Percentiles rank a stretch among this genome's conserved stretches.
Conservation (phyloP, 1,140 invertebrate species). For the Heliothis virescens region DNA sequence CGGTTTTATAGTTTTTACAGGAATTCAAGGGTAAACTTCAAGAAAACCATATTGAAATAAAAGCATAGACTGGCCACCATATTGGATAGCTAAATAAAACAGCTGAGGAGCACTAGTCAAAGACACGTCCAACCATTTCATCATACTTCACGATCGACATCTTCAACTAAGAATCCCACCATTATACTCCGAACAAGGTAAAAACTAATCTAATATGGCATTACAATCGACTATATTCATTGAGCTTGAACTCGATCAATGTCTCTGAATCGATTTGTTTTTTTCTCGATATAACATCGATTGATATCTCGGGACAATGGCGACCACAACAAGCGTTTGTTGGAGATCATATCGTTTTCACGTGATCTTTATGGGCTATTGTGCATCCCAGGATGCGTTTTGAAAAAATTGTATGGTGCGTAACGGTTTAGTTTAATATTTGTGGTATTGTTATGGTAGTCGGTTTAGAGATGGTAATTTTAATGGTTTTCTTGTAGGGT, state of each 20-base stretch:
- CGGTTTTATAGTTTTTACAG: too few relatives aligned
- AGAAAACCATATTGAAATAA: too few relatives aligned
- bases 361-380: slow-evolving; percentile 66
- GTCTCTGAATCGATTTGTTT: slow-evolving; percentile 58
- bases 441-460: slow-evolving; percentile 24
- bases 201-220: slow-evolving; percentile 42
- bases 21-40: too few relatives aligned
- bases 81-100: not conserved
- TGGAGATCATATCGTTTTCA: slow-evolving; percentile 73
- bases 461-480: slow-evolving; percentile 32
- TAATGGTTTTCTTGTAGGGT: slow-evolving; percentile 16
- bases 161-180: slow-evolving; percentile 24
- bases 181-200: slow-evolving; percentile 36
- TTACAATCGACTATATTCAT: slow-evolving; percentile 40
- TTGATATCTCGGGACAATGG: slow-evolving; percentile 62
- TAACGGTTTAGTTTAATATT: slow-evolving; percentile 61
- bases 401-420: slow-evolving; percentile 55
- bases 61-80: too few relatives aligned
- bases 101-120: not conserved
- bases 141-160: not conserved
- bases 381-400: slow-evolving; percentile 64
- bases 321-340: slow-evolving; percentile 68
- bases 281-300: slow-evolving; percentile 62
- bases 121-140: not conserved
- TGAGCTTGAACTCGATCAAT: slow-evolving; percentile 41